Evolutionary conservation across 1,140 invertebrate species (phyloP).

Genomic region (Drosophila nasuta): DNA sequence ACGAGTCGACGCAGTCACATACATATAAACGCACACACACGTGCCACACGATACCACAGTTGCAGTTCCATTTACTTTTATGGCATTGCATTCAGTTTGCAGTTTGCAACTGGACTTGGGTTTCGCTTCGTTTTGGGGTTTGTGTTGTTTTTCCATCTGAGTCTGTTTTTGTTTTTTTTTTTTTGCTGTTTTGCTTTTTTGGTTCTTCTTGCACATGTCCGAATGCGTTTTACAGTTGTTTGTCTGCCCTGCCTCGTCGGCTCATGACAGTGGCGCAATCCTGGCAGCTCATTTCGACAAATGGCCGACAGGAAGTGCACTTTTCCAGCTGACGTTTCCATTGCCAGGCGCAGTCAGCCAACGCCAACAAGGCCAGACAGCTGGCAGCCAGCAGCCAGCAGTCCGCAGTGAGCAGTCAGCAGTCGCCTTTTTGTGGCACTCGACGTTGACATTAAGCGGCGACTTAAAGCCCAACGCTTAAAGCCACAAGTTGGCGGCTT

Average conservation of each 20-base stretch:
- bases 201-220: constrained; percentile 53
- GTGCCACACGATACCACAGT: constrained; percentile 3
- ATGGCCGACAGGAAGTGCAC: constrained; percentile 72
- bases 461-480: constrained; percentile 34
- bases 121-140: constrained; percentile 15
- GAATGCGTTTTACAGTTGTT: constrained; percentile 79
- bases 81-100: constrained; percentile 53
- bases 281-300: constrained; percentile 80
- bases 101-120: constrained; percentile 38
- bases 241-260: constrained; percentile 59
- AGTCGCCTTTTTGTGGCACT: constrained; percentile 25
- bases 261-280: constrained; percentile 74
- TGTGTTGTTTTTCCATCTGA: too few species aligned
- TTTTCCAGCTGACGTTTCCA: constrained; percentile 45
- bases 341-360: not conserved
- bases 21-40: constrained; percentile 26
- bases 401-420: too few species aligned
- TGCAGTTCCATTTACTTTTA: constrained; percentile 78
- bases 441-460: constrained; percentile 24
- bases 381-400: not conserved
- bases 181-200: not conserved
- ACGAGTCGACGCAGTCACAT: constrained; percentile 22
- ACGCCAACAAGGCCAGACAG: not conserved
- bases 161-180: constrained; percentile 23
- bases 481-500: constrained; percentile 24